Evolutionary conservation across 2,797 vertebrate species (phyloP), one percentile per base, ranked within the genome.

Genomic region (Tokudaia tokunoshimensis): DNA sequence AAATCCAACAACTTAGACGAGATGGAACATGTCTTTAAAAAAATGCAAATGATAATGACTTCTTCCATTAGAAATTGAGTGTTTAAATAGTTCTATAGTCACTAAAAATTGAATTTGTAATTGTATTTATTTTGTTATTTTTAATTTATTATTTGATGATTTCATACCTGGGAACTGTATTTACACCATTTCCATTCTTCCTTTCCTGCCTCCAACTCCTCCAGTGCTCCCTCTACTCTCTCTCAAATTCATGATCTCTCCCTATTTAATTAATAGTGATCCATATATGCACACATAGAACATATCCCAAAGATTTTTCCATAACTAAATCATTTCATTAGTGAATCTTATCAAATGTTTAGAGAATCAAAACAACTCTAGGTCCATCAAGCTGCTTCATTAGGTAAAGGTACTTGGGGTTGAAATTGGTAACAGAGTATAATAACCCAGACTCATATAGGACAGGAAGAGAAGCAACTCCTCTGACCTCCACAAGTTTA

Each of bases 1-100:
- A 95, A 76, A 86, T 93, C 55, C 70, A 37, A 95, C 75, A 89
- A 89, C 57, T 70, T 94, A 92, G 78, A 89, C 76, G 37, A 94
- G 85, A 93, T 70, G 44, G 31, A 86, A 4, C 14, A 92, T 85
- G 34, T 87, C 22, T 17, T 93, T 65, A 83, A 93, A 96, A 41
- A 90, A 59, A 12, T 72, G 11, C 1, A 76, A 92, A 87, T 24
- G 44, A 81, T 24, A 72, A 94, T 50, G 83, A 89, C 20, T 94
- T 79, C 86, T 34, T 47, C 55, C 85, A 29, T 78, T 78, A 59
- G 14, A 87, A 72, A 83, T 22, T 84, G 37, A 79, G 83, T 24
- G 74, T 76, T 93, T 94, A 17, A 93, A 90, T 87, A 83, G 26
- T 44, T 34, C 63, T 50, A 44, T 37, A 96, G 59, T 44, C 55